These are phyloP conservation scores for Andrena marginata DNA, from an alignment of 2,888 invertebrate genomes.

Conservation along the genomic window DNA sequence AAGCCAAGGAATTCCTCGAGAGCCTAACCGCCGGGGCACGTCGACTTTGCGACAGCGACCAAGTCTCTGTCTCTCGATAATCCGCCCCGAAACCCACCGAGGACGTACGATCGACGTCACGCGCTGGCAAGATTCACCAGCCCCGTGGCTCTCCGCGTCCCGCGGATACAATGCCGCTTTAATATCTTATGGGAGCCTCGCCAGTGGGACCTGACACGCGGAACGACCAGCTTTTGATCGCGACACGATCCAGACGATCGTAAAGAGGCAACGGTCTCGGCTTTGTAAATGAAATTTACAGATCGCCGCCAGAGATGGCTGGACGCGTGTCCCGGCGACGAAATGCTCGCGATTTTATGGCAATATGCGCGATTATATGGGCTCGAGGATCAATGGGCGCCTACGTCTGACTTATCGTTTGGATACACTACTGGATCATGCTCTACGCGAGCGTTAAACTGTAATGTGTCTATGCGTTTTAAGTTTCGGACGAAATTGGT, in stretches of 20 bases:
- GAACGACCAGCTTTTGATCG: conserved; percentile 21
- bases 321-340: background rate
- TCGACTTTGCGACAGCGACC: conserved; percentile 50
- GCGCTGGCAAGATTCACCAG: conserved; percentile 19
- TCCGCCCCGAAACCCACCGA: conserved; percentile 26
- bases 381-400: too few relatives aligned
- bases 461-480: too few relatives aligned
- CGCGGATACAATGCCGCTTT: conserved; percentile 51
- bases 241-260: background rate
- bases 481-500: too few relatives aligned
- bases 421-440: too few relatives aligned
- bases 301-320: background rate
- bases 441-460: too few relatives aligned
- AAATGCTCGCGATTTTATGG: background rate
- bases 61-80: conserved; percentile 53
- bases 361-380: background rate
- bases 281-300: conserved; percentile 38
- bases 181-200: conserved; percentile 61
- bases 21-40: conserved; percentile 37
- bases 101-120: background rate
- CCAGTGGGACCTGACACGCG: conserved; percentile 39
- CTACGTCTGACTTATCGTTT: too few relatives aligned
- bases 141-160: conserved; percentile 35
- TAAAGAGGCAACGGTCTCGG: background rate
- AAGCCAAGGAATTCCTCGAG: conserved; percentile 9